Percentiles rank a stretch among this genome's conserved stretches.
Evolutionary conservation across 2,888 invertebrate species (phyloP).

Genomic region (Drosophila longiperda): DNA sequence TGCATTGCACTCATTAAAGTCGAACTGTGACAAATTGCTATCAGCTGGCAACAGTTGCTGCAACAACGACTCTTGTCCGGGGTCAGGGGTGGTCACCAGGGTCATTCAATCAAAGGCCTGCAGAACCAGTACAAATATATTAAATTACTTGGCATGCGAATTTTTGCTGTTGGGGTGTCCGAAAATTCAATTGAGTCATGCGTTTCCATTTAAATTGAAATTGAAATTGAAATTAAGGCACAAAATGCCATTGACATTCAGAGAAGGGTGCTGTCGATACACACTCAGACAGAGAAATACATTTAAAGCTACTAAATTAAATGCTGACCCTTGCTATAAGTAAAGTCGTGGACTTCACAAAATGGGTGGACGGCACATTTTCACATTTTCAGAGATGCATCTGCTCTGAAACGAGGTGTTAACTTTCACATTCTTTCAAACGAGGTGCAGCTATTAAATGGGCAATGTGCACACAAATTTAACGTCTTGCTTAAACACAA

Average conservation of each 20-base stretch:
- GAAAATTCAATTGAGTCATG: conserved; percentile 71
- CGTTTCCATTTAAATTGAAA: conserved; percentile 63
- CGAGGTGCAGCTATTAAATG: conserved; percentile 56
- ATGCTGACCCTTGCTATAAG: conserved; percentile 47
- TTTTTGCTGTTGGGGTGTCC: conserved; percentile 41
- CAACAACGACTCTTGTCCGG: conserved; percentile 52
- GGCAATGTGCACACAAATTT: conserved; percentile 55
- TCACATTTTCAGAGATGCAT: conserved; percentile 28
- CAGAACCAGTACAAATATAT: conserved; percentile 35
- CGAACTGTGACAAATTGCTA: conserved; percentile 73
- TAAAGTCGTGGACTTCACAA: conserved; percentile 57
- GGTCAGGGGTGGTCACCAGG: conserved; percentile 59
- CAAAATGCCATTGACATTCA: conserved; percentile 32
- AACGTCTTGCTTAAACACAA: conserved; percentile 73
- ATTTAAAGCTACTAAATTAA: conserved; percentile 21
- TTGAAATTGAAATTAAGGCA: conserved; percentile 53
- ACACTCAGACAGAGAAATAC: conserved; percentile 2
- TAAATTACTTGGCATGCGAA: conserved; percentile 57
- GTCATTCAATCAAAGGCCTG: conserved; percentile 34
- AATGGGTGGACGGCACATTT: conserved; percentile 41
- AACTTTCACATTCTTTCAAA: conserved; percentile 68
- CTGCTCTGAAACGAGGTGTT: conserved; percentile 61
- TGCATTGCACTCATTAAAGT: conserved; percentile 11
- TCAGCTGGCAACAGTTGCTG: conserved; percentile 65
- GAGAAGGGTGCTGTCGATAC: conserved; percentile 13